Conservation (phyloP, 2,113 vertebrate genomes). For the Bettongia penicillata region DNA sequence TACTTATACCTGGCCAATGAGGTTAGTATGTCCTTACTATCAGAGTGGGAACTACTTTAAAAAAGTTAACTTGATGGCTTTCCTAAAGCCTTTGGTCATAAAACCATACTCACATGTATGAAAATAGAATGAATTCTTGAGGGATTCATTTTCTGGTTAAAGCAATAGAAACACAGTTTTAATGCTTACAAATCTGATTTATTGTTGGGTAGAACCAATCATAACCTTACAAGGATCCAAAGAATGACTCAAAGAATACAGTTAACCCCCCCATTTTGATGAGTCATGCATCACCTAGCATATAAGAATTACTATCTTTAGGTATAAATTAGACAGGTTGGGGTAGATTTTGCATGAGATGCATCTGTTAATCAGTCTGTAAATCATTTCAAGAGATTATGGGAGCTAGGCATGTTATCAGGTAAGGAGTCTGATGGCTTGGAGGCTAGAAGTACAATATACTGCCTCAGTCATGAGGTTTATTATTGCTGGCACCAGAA, state of each 20-base stretch:
- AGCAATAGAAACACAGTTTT: background rate
- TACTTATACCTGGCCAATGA: background rate
- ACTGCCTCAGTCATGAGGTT: background rate
- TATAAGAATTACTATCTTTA: background rate
- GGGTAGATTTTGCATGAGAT: slow-evolving; percentile 23
- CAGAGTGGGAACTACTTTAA: background rate
- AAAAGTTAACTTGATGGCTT: background rate
- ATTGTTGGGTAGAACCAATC: slow-evolving; percentile 1
- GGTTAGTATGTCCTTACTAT: background rate
- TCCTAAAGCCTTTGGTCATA: background rate
- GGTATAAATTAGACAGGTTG: background rate
- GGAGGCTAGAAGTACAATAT: background rate
- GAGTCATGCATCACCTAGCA: background rate
- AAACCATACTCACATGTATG: background rate
- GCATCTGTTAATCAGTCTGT: slow-evolving; percentile 27
- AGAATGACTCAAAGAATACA: slow-evolving; percentile 25
- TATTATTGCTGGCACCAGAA: slow-evolving; percentile 12
- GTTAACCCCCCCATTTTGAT: slow-evolving; percentile 37
- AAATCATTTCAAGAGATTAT: slow-evolving; percentile 54
- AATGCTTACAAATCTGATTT: background rate
- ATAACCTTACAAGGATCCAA: background rate
- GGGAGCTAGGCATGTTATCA: slow-evolving; percentile 33
- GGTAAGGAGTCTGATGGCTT: background rate
- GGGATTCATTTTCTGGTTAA: background rate
- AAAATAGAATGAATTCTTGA: background rate